Evolutionary conservation across 2,888 invertebrate species (phyloP).

Genomic region (Plagodis dolabraria): DNA sequence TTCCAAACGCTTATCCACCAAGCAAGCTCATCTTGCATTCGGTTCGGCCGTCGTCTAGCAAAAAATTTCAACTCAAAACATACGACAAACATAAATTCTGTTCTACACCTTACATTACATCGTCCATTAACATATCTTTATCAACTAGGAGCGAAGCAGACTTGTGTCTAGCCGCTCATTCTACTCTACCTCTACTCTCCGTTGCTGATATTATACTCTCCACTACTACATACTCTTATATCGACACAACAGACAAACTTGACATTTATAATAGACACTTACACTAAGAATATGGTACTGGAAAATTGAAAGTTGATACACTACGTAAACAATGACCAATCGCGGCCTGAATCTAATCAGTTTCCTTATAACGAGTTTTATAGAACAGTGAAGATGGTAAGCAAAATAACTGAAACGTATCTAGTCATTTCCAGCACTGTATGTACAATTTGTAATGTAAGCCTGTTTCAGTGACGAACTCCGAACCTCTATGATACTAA

Average conservation of each 20-base stretch:
- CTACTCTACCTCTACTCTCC: constrained; percentile 45
- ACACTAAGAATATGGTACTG: not conserved
- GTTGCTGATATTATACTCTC: constrained; percentile 32
- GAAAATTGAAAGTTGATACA: not conserved
- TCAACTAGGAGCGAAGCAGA: constrained; percentile 42
- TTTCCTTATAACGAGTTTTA: no score
- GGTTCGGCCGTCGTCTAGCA: constrained; percentile 38
- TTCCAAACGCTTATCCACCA: no score
- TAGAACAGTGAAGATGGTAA: constrained; percentile 27
- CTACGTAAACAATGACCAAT: no score
- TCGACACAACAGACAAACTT: no score
- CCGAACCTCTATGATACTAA: not conserved
- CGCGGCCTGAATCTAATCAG: no score
- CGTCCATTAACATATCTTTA: constrained; percentile 29
- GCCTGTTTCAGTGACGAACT: constrained; percentile 73
- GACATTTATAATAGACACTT: no score
- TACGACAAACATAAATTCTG: constrained; percentile 53
- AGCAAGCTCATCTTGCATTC: constrained; percentile 51
- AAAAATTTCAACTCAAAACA: constrained; percentile 58
- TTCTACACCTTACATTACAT: constrained; percentile 50
- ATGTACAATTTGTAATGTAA: constrained; percentile 45
- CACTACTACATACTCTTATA: no score
- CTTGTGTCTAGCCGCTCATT: constrained; percentile 34
- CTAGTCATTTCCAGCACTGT: constrained; percentile 24
- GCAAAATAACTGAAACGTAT: constrained; percentile 46